Evolutionary conservation across 2,888 invertebrate species (phyloP), one percentile per base, ranked within the genome.

Genomic region (Ptychoptera albimana): DNA sequence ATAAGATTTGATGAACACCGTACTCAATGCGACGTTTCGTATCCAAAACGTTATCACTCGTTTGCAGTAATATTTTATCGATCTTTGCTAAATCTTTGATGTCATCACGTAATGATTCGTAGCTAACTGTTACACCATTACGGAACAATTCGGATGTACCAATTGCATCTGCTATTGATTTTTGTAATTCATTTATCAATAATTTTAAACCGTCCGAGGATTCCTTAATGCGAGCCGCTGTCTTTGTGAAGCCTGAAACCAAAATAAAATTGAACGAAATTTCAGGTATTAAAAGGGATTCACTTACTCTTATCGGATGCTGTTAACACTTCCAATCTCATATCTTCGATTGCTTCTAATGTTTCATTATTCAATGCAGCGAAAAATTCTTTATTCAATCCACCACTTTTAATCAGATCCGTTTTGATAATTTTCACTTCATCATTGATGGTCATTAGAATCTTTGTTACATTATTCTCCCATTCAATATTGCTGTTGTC

Each of bases 21-120:
- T 85, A 87, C 57, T 89, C 88, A 11, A 91, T 75, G 37, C 85
- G 73, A 43, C 85, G 77, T 62, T 86, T 89, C 2, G 81, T 85
- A 47, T 86, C 85, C 56, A 86, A 61, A 31, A 88, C 84, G 57
- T 82, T 79, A 64, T 89, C 88, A 0, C 86, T 83, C 37, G 84
- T 88, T 56, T 84, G 79, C 41, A 85, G 69, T 63, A 88, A 72
- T 2, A 88, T 78, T 50, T 79, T 75, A 57, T 87, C 86, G 46
- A 81, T 76, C 57, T 82, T 83, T 2, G 75, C 70, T 43, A 88
- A 66, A 0, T 57, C 54, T 37, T 60, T 59, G 48, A 75, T 68
- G 57, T 77, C 76, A 31, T 60, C 67, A 40, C 66, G 67, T 37
- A 79, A 55, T 8, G 71, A 63, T 39, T 68, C 70, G 51, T 73